A percentile compares a stretch with the other conserved stretches of the same genome.
These are phyloP conservation scores for Lutraria lutraria DNA, from an alignment of 2,888 invertebrate species.

Conservation along the genomic window DNA sequence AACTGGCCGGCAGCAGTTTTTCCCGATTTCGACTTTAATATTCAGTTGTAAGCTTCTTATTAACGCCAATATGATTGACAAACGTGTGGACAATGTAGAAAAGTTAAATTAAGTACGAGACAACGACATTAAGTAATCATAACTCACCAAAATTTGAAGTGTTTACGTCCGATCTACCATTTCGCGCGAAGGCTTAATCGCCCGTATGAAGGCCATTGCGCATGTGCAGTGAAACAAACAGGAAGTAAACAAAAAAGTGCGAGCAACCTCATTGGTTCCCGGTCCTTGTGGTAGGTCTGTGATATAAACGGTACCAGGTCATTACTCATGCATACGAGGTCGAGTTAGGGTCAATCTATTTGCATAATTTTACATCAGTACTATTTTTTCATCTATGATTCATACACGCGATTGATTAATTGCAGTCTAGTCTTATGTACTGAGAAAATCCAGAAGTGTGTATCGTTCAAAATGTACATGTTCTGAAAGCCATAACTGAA, in stretches of 20 bases:
- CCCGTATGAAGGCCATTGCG: slow-evolving; percentile 79
- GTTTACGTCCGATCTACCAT: slow-evolving; percentile 82
- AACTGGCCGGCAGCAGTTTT: slow-evolving; percentile 50
- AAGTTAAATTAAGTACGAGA: background rate
- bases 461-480: background rate
- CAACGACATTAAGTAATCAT: background rate
- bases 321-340: slow-evolving; percentile 32
- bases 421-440: background rate
- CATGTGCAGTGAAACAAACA: slow-evolving; percentile 74
- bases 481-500: no score
- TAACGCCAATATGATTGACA: background rate
- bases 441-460: background rate
- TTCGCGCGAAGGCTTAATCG: slow-evolving; percentile 82
- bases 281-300: background rate
- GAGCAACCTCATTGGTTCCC: slow-evolving; percentile 17
- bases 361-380: slow-evolving; percentile 29
- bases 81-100: background rate
- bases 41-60: no score
- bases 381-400: slow-evolving; percentile 6
- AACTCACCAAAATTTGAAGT: slow-evolving; percentile 55
- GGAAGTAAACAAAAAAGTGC: slow-evolving; percentile 68
- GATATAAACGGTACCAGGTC: background rate
- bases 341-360: slow-evolving; percentile 7
- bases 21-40: background rate
- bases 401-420: slow-evolving; percentile 1